Evolutionary conservation across 2,888 invertebrate species (phyloP), one percentile per base, ranked within the genome.

Genomic region (Oxystoma pomonae): DNA sequence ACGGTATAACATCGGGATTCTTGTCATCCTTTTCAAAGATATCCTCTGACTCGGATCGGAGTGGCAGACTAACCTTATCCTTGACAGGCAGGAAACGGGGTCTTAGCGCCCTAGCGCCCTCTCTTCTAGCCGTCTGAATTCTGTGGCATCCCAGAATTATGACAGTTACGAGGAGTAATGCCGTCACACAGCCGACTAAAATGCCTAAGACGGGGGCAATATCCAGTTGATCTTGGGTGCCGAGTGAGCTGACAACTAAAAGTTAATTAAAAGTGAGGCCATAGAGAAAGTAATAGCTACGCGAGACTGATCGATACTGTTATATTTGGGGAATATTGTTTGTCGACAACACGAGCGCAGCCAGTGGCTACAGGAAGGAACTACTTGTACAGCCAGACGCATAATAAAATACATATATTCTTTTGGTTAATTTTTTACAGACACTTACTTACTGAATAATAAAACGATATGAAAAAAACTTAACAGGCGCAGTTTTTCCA

Each of bases 1-100:
- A 87, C 21, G 94, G 93, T 65, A 94, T 90, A 68, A 94, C 92
- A 78, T 94, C 94, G 21, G 94, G 94, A 83, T 94, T 94, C 78
- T 89, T 90, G 80, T 95, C 94, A 76, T 94, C 94, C 69, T 84
- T 84, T 69, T 86, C 87, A 73, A 90, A 90, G 76, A 90, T 86
- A 75, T 89, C 90, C 69, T 90, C 88, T 18, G 87, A 85, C 70
- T 81, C 82, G 72, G 83, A 84, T 70, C 84, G 83, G 68, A 85
- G 83, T 70, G 88, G 88, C 77, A 88, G 81, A 62, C 87, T 84
- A 67, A 86, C 87, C 81, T 90, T 90, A 78, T 89, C 84, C 79
- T 86, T 87, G 74, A 85, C 83, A 71, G 84, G 83, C 70, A 86
- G 81, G 78, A 84, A 83, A 74, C 84, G 82, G 16, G 87, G 87